Evolutionary conservation across 2,113 vertebrate species (phyloP), one percentile per base, ranked within the genome.

Genomic region (Monopterus albus): DNA sequence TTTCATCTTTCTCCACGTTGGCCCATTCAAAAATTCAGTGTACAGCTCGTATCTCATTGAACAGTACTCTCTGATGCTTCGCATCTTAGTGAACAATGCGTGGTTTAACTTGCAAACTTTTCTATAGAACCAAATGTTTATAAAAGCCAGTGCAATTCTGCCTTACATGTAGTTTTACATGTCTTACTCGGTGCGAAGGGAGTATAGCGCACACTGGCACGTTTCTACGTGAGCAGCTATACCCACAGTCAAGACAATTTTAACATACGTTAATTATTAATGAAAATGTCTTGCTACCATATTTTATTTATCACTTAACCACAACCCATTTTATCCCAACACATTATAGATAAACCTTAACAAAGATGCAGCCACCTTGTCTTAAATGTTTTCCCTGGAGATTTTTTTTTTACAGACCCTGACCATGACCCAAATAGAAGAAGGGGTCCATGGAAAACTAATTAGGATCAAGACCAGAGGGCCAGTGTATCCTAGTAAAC

Each of bases 391-490:
- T 50, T 20, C 65, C 73, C 75, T 58, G 18, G 78, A 81, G 77
- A 82, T 66, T n/a, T n/a, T 87, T 8, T 43, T 51, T 36, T 29
- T 51, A 50, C 52, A 76, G 57, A 81, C 52, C 70, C 35, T 52
- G 29, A 64, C 47, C 47, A 72, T 20, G 59, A 68, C 72, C 71
- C 49, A 72, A 40, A 84, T 79, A 66, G 64, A 69, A 50, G 29
- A 70, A 70, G 14, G 38, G 59, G 65, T 81, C 33, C 40, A 55
- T 66, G 46, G 20, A 58, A 79, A 87, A 75, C 72, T 78, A 83
- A 87, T 87, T 83, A 82, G 62, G 42, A 82, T 72, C 0, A 58
- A 79, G 58, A 70, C 35, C 59, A 62, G 70, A 75, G 64, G 72
- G 71, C 63, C 43, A 28, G 35, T 68, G 11, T 45, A 73, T 72